Evolutionary conservation across 1,140 invertebrate species (phyloP).

Genomic region (Dryas iulia): DNA sequence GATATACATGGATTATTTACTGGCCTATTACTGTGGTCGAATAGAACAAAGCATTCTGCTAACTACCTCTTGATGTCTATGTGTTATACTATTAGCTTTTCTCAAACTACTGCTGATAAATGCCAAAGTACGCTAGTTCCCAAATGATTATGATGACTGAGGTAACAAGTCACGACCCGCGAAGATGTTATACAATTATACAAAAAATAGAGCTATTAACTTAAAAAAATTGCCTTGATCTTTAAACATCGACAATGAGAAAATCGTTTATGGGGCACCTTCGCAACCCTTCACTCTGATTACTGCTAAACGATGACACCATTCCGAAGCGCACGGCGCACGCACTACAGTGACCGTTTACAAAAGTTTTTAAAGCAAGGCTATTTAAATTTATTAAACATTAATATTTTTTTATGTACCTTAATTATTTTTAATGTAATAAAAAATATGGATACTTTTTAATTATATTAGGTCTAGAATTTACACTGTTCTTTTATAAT

Average conservation of each 20-base stretch:
- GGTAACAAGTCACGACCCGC: not conserved
- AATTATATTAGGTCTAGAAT: not conserved
- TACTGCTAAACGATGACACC: slow-evolving; percentile 46
- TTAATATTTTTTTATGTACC: not conserved
- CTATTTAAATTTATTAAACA: not conserved
- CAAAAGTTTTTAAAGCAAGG: not conserved
- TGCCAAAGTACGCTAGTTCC: too few relatives aligned
- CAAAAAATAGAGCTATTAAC: slow-evolving; percentile 22
- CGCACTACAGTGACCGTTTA: slow-evolving; percentile 11
- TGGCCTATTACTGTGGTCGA: too few relatives aligned
- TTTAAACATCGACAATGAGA: slow-evolving; percentile 55
- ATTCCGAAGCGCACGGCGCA: slow-evolving; percentile 20
- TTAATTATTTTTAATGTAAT: too few relatives aligned
- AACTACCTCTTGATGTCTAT: too few relatives aligned
- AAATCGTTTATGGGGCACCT: slow-evolving; percentile 48
- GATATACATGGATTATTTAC: too few relatives aligned
- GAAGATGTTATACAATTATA: slow-evolving; percentile 12
- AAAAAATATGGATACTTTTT: too few relatives aligned
- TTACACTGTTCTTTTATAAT: not conserved
- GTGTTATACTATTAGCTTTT: too few relatives aligned
- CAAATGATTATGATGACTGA: not conserved
- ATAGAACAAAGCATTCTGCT: too few relatives aligned
- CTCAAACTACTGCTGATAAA: too few relatives aligned
- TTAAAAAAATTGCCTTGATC: slow-evolving; percentile 44
- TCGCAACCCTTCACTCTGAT: slow-evolving; percentile 56